Percentiles rank a stretch among this genome's conserved stretches.
phyloP scores from a whole-genome alignment of 2,888 invertebrate genomes.

The Perithous albicinctus region DNA sequence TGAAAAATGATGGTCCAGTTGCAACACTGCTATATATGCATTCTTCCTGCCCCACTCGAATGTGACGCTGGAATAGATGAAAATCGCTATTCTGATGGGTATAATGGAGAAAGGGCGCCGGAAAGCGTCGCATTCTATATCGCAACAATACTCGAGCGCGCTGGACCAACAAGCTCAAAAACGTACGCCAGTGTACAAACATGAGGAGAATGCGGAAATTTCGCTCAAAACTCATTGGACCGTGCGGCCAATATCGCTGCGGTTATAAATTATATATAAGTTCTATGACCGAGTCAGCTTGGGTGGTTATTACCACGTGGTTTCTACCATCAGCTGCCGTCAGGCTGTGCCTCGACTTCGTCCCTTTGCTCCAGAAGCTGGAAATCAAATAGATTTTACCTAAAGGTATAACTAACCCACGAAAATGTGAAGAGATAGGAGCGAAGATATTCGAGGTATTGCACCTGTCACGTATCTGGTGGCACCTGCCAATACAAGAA shows the following conservation, averaged over 20 bases:
- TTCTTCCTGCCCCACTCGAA: background rate
- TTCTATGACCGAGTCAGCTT: background rate
- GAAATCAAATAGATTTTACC: slow-evolving; percentile 11
- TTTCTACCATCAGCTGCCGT: slow-evolving; percentile 41
- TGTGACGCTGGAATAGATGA: slow-evolving; percentile 30
- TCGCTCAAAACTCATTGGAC: slow-evolving; percentile 40
- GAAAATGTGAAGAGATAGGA: slow-evolving; percentile 12
- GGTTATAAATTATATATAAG: slow-evolving; percentile 56
- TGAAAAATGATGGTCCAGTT: no score
- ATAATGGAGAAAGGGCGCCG: slow-evolving; percentile 35
- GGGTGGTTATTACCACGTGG: background rate
- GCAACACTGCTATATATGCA: background rate
- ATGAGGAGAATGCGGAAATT: slow-evolving; percentile 38
- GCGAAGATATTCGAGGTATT: slow-evolving; percentile 36
- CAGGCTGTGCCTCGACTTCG: background rate
- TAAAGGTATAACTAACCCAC: slow-evolving; percentile 24
- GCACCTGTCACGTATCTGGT: slow-evolving; percentile 22
- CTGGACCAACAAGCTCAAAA: slow-evolving; percentile 19
- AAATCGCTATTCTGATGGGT: slow-evolving; percentile 47
- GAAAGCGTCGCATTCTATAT: slow-evolving; percentile 14
- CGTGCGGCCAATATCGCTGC: slow-evolving; percentile 21
- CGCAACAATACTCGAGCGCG: slow-evolving; percentile 40
- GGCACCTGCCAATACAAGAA: slow-evolving; percentile 38
- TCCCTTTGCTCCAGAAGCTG: background rate
- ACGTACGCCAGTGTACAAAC: background rate